Evolutionary conservation across 2,113 vertebrate genomes (phyloP).

Genomic region (Solenodon paradoxus): DNA sequence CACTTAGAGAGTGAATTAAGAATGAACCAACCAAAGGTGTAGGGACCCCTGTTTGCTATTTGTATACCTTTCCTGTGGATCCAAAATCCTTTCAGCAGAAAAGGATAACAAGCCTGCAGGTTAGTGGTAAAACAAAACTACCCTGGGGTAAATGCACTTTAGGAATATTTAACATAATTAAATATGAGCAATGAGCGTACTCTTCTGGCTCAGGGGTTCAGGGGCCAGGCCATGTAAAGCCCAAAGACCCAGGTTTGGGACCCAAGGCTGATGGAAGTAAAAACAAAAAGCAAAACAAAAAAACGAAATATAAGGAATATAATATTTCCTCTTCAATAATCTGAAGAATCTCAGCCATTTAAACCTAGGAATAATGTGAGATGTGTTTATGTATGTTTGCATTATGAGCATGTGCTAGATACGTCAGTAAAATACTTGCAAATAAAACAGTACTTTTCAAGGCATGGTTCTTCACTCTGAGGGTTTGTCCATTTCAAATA

Average conservation of each 20-base stretch:
- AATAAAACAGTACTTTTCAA: neutral
- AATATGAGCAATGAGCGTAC: neutral
- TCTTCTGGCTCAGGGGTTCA: too few species aligned
- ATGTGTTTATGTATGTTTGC: neutral
- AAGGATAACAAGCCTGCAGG: neutral
- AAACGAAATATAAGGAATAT: too few species aligned
- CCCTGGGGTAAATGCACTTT: neutral
- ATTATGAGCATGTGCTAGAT: neutral
- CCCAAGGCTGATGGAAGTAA: too few species aligned
- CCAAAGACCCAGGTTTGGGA: too few species aligned
- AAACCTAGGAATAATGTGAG: neutral
- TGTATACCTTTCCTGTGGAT: neutral
- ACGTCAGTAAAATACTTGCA: neutral
- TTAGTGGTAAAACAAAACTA: neutral
- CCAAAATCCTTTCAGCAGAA: neutral
- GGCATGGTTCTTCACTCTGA: neutral
- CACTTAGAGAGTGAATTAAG: neutral
- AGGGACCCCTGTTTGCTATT: rapidly evolving
- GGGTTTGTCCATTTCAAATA: neutral
- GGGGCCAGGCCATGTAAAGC: too few species aligned
- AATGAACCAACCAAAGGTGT: neutral
- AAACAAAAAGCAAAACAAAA: too few species aligned
- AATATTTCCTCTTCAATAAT: neutral
- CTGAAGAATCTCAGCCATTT: neutral
- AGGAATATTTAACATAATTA: neutral